phyloP scores from a whole-genome alignment of 2,797 vertebrate species.

The Rhynchonycteris naso region DNA sequence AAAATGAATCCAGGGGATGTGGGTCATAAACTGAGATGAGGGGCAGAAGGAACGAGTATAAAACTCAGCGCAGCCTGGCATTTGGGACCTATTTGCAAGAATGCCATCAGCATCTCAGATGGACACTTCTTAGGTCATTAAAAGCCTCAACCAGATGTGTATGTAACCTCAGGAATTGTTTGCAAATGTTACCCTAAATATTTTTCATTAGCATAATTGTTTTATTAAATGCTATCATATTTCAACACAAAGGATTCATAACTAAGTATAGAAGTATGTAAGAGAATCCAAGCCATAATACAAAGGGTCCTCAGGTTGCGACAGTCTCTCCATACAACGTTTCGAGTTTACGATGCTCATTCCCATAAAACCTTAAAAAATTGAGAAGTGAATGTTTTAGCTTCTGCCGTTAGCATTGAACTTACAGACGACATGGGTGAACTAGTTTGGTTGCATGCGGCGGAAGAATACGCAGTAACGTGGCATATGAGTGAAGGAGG shows the following conservation, averaged over 20 bases:
- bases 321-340: too few relatives aligned
- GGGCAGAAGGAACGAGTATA: not conserved
- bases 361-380: too few relatives aligned
- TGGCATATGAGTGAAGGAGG: too few relatives aligned
- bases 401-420: too few relatives aligned
- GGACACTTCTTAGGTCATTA: not conserved
- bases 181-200: conserved; percentile 17
- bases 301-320: too few relatives aligned
- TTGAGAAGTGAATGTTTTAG: too few relatives aligned
- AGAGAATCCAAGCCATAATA: conserved; percentile 1
- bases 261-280: conserved; percentile 14
- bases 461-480: too few relatives aligned
- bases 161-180: not conserved
- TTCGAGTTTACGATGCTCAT: too few relatives aligned
- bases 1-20: not conserved
- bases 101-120: not conserved
- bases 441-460: too few relatives aligned
- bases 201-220: conserved; percentile 26
- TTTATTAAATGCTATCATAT: conserved; percentile 1
- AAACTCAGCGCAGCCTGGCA: not conserved
- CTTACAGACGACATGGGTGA: too few relatives aligned
- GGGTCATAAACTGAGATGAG: not conserved
- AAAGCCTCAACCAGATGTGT: not conserved
- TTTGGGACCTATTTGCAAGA: not conserved
- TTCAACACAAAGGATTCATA: not conserved